Conservation (phyloP, 2,113 vertebrate species). For the Sander vitreus region DNA sequence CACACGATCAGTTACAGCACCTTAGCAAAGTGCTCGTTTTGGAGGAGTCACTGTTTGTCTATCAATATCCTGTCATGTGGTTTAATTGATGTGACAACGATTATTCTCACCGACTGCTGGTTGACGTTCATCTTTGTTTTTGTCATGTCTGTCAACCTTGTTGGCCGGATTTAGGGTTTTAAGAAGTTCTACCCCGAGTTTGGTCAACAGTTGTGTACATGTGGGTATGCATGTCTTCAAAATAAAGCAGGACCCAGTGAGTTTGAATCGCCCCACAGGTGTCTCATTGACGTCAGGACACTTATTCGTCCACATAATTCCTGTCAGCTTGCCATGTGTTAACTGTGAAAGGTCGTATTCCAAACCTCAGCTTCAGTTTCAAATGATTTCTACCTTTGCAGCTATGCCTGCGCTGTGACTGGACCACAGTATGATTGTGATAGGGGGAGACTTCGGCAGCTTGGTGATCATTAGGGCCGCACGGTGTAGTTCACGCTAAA, state of each 20-base stretch:
- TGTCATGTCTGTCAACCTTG: background rate
- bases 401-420: conserved; percentile 38
- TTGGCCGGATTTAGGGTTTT: background rate
- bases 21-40: conserved; percentile 48
- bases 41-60: conserved; percentile 43
- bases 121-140: background rate
- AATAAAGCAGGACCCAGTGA: background rate
- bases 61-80: conserved; percentile 30
- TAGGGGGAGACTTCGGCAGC: conserved; percentile 53
- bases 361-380: conserved; percentile 46
- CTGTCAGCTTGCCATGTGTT: conserved; percentile 29
- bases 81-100: conserved; percentile 36
- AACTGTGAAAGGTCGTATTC: conserved; percentile 56
- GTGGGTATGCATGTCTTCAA: background rate
- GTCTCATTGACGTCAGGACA: conserved; percentile 48
- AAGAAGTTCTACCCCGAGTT: background rate
- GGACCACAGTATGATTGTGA: conserved; percentile 55
- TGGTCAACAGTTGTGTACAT: background rate
- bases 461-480: conserved; percentile 70
- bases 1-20: conserved; percentile 75
- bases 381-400: conserved; percentile 41
- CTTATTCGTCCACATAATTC: conserved; percentile 44
- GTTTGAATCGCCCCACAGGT: conserved; percentile 17
- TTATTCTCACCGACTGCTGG: background rate
- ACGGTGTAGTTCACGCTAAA: conserved; percentile 63